Evolutionary conservation across 2,113 vertebrate genomes (phyloP).

Genomic region (Perognathus longimembris): DNA sequence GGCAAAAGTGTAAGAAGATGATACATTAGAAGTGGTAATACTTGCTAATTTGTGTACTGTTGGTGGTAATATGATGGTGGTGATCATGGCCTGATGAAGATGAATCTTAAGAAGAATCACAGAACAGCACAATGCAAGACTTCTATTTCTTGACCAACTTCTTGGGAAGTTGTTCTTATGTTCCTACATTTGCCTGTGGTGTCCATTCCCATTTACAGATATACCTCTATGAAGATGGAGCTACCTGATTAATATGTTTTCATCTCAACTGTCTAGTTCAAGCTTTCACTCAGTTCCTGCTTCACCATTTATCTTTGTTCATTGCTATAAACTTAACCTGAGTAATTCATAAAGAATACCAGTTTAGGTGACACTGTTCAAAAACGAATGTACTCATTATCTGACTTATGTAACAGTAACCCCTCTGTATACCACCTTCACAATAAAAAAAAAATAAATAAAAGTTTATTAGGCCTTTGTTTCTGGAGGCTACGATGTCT

Average conservation of each 20-base stretch:
- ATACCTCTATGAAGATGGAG: neutral
- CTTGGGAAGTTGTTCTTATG: neutral
- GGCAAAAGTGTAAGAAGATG: neutral
- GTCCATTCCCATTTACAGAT: neutral
- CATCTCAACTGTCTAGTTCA: neutral
- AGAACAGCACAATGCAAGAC: neutral
- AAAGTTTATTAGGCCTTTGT: neutral
- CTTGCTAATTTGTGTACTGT: neutral
- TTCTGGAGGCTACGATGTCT: neutral
- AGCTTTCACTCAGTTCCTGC: neutral
- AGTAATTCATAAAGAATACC: neutral
- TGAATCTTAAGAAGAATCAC: conserved; percentile 6
- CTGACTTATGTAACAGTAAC: too few species aligned
- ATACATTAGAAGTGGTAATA: neutral
- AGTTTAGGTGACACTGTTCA: too few species aligned
- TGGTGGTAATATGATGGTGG: too few species aligned
- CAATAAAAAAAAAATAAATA: too few species aligned
- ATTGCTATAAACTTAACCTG: neutral
- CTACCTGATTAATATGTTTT: neutral
- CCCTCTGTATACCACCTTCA: too few species aligned
- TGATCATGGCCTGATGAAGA: neutral
- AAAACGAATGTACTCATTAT: too few species aligned
- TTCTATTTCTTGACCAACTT: neutral
- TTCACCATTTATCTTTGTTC: neutral
- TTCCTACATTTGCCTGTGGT: neutral